A percentile compares a stretch with the other conserved stretches of the same genome.
Conservation (phyloP, 2,113 vertebrate species). For the Todiramphus chloris region DNA sequence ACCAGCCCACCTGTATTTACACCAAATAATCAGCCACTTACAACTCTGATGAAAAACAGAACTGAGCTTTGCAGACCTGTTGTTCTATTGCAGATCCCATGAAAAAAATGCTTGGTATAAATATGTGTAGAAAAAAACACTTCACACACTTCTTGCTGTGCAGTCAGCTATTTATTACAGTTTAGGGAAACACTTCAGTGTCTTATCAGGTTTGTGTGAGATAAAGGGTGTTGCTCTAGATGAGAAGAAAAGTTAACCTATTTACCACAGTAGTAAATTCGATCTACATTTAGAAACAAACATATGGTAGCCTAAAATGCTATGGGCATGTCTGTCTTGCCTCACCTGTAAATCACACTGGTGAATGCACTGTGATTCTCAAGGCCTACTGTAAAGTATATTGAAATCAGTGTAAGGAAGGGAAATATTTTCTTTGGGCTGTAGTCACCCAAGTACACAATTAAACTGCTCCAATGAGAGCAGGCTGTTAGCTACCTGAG, state of each 20-base stretch:
- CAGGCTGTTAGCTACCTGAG: background rate
- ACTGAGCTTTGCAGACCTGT: background rate
- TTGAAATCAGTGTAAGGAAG: background rate
- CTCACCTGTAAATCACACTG: background rate
- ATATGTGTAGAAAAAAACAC: background rate
- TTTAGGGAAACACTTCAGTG: background rate
- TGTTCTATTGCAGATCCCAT: background rate
- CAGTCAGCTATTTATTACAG: background rate
- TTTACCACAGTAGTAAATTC: background rate
- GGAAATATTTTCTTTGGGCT: background rate
- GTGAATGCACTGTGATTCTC: background rate
- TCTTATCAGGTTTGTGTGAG: background rate
- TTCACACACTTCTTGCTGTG: background rate
- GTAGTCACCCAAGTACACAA: background rate
- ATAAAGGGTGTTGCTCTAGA: background rate
- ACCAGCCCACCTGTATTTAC: background rate
- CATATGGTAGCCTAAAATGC: background rate
- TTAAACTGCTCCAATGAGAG: background rate
- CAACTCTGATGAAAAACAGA: background rate
- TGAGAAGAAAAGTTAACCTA: background rate
- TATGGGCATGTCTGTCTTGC: fast-evolving
- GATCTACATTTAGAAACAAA: background rate
- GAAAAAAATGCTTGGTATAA: background rate
- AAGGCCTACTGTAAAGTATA: background rate
- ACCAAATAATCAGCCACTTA: background rate